Percentiles rank a stretch among this genome's conserved stretches.
These are phyloP conservation scores for Metallyticus violacea DNA, from an alignment of 2,888 invertebrate species.

Conservation along the genomic window DNA sequence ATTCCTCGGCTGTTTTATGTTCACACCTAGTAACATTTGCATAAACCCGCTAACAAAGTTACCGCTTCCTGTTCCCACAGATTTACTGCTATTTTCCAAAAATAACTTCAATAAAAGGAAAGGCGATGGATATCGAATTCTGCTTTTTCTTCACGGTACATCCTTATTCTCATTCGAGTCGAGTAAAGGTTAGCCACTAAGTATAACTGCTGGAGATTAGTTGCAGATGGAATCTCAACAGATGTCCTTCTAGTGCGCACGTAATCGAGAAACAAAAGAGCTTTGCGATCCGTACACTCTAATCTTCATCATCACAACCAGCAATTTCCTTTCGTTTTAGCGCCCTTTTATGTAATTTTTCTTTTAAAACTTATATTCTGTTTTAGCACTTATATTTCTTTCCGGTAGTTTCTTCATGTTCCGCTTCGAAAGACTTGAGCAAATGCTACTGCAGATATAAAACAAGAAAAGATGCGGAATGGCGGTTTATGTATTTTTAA, in stretches of 20 bases:
- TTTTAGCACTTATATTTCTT: background rate
- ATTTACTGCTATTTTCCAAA: background rate
- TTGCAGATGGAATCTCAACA: background rate
- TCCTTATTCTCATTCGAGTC: background rate
- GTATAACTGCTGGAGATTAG: background rate
- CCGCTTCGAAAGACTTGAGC: background rate
- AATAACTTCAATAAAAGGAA: background rate
- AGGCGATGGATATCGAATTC: background rate
- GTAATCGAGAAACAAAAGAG: background rate
- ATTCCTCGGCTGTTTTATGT: background rate
- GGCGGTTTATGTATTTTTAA: too few species aligned
- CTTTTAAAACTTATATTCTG: background rate
- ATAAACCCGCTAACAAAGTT: background rate
- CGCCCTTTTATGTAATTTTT: background rate
- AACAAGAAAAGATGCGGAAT: too few species aligned
- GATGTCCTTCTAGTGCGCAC: background rate
- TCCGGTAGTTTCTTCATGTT: background rate
- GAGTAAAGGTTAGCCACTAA: background rate
- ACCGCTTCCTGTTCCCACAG: background rate
- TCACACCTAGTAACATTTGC: background rate
- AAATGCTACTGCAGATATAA: background rate
- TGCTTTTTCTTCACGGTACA: background rate
- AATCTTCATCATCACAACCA: background rate
- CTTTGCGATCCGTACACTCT: background rate
- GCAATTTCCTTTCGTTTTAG: background rate